Conservation (phyloP, 1,140 invertebrate genomes). For the Drosophila cardini region DNA sequence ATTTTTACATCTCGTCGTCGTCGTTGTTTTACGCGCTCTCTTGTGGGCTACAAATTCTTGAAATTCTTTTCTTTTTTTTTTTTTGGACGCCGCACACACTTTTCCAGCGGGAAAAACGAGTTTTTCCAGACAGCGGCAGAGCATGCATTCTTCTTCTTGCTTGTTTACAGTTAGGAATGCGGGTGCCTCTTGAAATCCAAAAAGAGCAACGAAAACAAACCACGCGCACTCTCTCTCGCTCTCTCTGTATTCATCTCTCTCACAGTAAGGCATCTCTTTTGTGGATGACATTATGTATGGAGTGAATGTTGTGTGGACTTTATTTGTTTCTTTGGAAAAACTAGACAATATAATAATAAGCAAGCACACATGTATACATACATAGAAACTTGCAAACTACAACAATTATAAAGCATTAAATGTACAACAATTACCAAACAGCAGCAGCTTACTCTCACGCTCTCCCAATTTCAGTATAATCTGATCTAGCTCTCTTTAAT, state of each 20-base stretch:
- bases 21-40: constrained; percentile 47
- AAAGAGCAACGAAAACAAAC: constrained; percentile 57
- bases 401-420: constrained; percentile 61
- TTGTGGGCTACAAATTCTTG: constrained; percentile 71
- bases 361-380: background rate
- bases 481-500: constrained; percentile 11
- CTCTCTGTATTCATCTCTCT: constrained; percentile 18
- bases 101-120: constrained; percentile 79
- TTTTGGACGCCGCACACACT: constrained; percentile 35
- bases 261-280: constrained; percentile 29
- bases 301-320: constrained; percentile 36
- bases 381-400: constrained; percentile 8
- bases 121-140: constrained; percentile 71
- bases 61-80: constrained; percentile 71
- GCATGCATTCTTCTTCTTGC: constrained; percentile 69
- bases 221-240: constrained; percentile 20
- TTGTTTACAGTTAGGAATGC: constrained; percentile 82
- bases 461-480: constrained; percentile 29
- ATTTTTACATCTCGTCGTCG: constrained; percentile 50
- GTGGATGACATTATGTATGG: constrained; percentile 33
- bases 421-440: constrained; percentile 58
- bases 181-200: constrained; percentile 56
- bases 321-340: constrained; percentile 45
- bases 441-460: constrained; percentile 17
- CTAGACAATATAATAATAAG: constrained; percentile 33